Conservation (phyloP, 2,113 vertebrate species). For the Aleadryas rufinucha region DNA sequence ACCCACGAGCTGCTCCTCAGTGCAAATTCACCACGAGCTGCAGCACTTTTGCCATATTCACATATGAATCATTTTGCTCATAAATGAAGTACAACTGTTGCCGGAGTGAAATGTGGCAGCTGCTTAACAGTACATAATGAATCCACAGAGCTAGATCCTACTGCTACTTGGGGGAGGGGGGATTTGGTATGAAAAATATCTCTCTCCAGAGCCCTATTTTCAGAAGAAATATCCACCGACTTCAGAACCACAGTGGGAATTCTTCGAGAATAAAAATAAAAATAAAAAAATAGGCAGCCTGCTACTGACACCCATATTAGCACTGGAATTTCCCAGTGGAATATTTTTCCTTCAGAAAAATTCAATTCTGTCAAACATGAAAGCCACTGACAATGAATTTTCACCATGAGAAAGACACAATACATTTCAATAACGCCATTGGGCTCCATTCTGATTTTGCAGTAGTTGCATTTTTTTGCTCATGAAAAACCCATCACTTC, state of each 20-base stretch:
- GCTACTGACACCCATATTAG: neutral
- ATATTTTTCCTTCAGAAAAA: constrained; percentile 28
- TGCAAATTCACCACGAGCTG: neutral
- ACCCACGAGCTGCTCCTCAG: neutral
- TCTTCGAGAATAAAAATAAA: constrained; percentile 7
- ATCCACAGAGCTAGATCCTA: neutral
- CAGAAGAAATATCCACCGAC: neutral
- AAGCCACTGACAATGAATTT: constrained; percentile 15
- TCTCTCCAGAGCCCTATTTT: constrained; percentile 15
- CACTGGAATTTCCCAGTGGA: neutral
- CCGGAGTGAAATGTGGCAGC: constrained; percentile 12
- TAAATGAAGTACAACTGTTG: constrained; percentile 37
- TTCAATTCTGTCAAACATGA: constrained; percentile 6
- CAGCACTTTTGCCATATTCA: neutral
- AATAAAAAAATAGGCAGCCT: neutral
- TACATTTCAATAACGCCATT: neutral
- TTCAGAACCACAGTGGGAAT: neutral
- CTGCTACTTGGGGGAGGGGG: neutral
- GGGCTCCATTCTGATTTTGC: neutral
- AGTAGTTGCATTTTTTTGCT: neutral
- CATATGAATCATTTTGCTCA: constrained; percentile 15
- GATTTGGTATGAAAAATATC: constrained; percentile 15
- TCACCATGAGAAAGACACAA: neutral
- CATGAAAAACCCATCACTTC: neutral
- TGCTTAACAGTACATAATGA: constrained; percentile 20